Percentiles rank a stretch among this genome's conserved stretches.
These are phyloP conservation scores for Phymatocera aterrima DNA, from an alignment of 2,888 invertebrate species.

Conservation along the genomic window DNA sequence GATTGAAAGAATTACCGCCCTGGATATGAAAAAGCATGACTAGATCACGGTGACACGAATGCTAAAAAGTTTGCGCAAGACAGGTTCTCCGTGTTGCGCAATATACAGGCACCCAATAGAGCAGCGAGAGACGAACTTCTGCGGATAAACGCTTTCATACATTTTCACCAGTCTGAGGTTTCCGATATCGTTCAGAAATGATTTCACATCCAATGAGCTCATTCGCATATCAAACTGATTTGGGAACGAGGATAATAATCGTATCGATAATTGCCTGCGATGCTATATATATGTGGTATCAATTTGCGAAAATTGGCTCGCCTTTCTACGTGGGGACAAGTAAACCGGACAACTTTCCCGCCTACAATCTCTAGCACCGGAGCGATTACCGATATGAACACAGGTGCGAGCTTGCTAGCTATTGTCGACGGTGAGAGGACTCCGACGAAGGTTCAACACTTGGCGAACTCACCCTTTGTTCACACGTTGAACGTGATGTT, in stretches of 20 bases:
- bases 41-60: slow-evolving; percentile 25
- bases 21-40: neutral
- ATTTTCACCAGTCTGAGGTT: neutral
- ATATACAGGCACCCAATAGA: neutral
- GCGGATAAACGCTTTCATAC: too few species aligned
- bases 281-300: neutral
- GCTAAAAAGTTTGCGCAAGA: slow-evolving; percentile 12
- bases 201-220: neutral
- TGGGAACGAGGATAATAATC: slow-evolving; percentile 11
- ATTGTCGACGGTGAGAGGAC: neutral
- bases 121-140: neutral
- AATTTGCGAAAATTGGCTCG: slow-evolving; percentile 57
- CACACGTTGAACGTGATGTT: slow-evolving; percentile 17
- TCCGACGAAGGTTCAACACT: neutral
- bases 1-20: neutral
- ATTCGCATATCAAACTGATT: neutral
- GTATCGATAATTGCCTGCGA: too few species aligned
- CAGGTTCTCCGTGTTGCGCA: neutral
- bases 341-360: slow-evolving; percentile 65
- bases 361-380: slow-evolving; percentile 58
- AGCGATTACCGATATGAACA: slow-evolving; percentile 24
- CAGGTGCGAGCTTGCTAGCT: slow-evolving; percentile 12
- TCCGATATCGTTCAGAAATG: neutral
- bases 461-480: slow-evolving; percentile 15
- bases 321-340: slow-evolving; percentile 62